phyloP scores from a whole-genome alignment of 2,797 vertebrate genomes.

The Gymnothorax javanicus region DNA sequence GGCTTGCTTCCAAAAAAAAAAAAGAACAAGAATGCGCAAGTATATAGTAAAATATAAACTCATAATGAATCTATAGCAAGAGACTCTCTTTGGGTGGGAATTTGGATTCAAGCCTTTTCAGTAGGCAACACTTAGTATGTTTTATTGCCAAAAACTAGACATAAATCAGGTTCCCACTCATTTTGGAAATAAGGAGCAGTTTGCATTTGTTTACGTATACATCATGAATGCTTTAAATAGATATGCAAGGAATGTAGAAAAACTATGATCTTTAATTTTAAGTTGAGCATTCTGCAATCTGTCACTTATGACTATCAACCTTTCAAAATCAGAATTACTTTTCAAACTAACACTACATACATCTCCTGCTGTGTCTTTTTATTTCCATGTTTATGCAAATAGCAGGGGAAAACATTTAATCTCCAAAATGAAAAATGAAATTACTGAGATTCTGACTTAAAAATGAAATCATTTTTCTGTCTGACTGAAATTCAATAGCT shows the following conservation, averaged over 20 bases:
- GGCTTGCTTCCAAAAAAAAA: background rate
- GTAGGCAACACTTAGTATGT: background rate
- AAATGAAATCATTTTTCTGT: background rate
- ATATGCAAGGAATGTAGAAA: background rate
- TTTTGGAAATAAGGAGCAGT: background rate
- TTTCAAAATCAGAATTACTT: slow-evolving; percentile 11
- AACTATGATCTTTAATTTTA: background rate
- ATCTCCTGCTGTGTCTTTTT: slow-evolving; percentile 4
- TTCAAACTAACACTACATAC: slow-evolving; percentile 3
- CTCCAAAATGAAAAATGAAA: background rate
- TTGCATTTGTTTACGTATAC: background rate
- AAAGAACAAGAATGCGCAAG: background rate
- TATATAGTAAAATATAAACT: background rate
- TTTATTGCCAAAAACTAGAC: background rate
- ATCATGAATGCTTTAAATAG: background rate
- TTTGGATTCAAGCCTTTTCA: background rate
- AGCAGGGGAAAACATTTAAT: slow-evolving; percentile 8
- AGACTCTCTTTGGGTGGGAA: background rate
- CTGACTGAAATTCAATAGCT: background rate
- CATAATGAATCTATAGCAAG: background rate
- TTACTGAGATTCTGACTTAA: slow-evolving; percentile 6
- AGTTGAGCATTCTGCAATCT: background rate
- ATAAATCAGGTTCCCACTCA: background rate
- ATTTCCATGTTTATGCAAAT: slow-evolving; percentile 12
- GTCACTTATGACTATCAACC: background rate